Percentiles rank a stretch among this genome's conserved stretches.
These are phyloP conservation scores for Ifrita kowaldi DNA, from an alignment of 2,113 vertebrate genomes.

Conservation along the genomic window DNA sequence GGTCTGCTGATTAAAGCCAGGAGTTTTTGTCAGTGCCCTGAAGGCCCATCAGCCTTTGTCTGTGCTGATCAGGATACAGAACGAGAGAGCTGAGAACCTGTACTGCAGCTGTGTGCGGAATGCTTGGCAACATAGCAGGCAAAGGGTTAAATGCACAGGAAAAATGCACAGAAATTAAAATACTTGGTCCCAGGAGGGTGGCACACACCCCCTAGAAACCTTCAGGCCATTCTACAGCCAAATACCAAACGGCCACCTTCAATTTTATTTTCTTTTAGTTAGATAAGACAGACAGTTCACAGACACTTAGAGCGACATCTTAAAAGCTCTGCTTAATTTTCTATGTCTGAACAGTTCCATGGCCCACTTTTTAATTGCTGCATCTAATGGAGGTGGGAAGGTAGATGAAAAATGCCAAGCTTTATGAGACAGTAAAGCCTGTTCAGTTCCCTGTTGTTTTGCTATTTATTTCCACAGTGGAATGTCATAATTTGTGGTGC, in stretches of 20 bases:
- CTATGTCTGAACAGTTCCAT: neutral
- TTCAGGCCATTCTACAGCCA: neutral
- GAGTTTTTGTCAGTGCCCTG: neutral
- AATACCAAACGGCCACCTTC: neutral
- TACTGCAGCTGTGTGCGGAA: neutral
- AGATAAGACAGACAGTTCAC: neutral
- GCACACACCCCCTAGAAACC: neutral
- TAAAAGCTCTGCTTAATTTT: constrained; percentile 26
- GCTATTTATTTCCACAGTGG: constrained; percentile 43
- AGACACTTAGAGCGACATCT: neutral
- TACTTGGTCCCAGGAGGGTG: neutral
- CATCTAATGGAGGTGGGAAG: constrained; percentile 1
- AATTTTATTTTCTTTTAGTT: neutral
- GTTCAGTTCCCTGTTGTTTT: constrained; percentile 11
- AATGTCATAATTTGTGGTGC: neutral
- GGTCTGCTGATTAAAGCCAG: neutral
- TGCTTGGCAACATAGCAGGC: neutral
- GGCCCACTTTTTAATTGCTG: constrained; percentile 56
- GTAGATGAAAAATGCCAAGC: constrained; percentile 26
- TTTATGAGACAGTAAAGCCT: constrained; percentile 31
- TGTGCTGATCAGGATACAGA: neutral
- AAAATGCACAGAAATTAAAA: neutral
- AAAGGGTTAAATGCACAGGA: neutral
- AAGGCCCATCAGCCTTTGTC: neutral
- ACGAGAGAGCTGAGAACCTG: neutral